These are phyloP conservation scores for Hermatobates lingyangjiaoensis DNA, from an alignment of 1,140 invertebrate species.

Conservation along the genomic window DNA sequence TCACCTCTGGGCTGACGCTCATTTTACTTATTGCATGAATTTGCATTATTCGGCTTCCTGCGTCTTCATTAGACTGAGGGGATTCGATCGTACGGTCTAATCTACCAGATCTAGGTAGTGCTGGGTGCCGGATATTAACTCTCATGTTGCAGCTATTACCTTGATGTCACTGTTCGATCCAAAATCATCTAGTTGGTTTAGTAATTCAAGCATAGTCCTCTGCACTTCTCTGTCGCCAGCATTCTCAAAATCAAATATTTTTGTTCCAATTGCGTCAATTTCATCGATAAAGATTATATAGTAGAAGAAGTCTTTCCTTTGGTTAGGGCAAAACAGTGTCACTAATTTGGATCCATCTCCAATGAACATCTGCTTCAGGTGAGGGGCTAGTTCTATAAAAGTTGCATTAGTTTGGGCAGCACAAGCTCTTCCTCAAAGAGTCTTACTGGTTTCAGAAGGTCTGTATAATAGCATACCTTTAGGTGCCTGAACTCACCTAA, in stretches of 20 bases:
- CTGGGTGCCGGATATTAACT: slow-evolving; percentile 36
- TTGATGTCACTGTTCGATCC: slow-evolving; percentile 24
- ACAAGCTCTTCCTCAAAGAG: slow-evolving; percentile 80
- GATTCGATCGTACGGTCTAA: slow-evolving; percentile 54
- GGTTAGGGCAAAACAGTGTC: slow-evolving; percentile 12
- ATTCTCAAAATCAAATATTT: slow-evolving; percentile 9
- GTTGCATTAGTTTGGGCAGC: slow-evolving; percentile 97
- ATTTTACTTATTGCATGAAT: slow-evolving; percentile 60
- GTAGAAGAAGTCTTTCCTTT: slow-evolving; percentile 11
- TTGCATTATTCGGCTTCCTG: slow-evolving; percentile 49
- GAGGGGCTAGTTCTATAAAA: slow-evolving; percentile 85
- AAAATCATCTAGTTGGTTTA: slow-evolving; percentile 20
- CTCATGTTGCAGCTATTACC: slow-evolving; percentile 40
- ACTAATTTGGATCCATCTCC: slow-evolving; percentile 89
- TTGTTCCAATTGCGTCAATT: slow-evolving; percentile 16
- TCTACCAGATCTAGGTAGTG: slow-evolving; percentile 33
- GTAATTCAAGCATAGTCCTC: slow-evolving; percentile 19
- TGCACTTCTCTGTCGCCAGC: slow-evolving; percentile 15
- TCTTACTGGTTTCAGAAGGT: slow-evolving; percentile 83
- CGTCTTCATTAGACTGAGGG: slow-evolving; percentile 55
- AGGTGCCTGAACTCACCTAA: slow-evolving; percentile 88
- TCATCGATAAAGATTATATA: slow-evolving; percentile 17
- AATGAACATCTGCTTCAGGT: slow-evolving; percentile 96
- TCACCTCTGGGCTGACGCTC: slow-evolving; percentile 49
- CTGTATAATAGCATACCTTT: slow-evolving; percentile 79